Conservation (phyloP, 2,888 invertebrate genomes). For the Ormia ochracea region DNA sequence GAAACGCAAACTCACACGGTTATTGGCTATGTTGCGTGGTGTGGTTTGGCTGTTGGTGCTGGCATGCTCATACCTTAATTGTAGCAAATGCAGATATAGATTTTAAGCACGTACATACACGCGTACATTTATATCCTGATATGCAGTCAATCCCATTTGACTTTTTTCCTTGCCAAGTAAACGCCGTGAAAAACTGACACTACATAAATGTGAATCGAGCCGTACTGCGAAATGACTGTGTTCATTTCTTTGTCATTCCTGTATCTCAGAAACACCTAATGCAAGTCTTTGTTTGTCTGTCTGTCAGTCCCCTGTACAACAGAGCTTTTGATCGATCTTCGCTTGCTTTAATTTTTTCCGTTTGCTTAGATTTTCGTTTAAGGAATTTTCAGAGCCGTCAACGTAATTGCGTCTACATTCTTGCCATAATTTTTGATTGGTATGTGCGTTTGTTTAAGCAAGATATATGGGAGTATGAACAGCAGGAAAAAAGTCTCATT, state of each 20-base stretch:
- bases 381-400: constrained; percentile 52
- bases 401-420: constrained; percentile 60
- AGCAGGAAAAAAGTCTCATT: constrained; percentile 11
- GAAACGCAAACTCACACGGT: too few relatives aligned
- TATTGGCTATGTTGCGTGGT: background rate
- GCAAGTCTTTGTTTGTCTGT: background rate
- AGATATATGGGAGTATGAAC: background rate
- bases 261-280: constrained; percentile 1
- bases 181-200: constrained; percentile 48
- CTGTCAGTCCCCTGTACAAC: background rate
- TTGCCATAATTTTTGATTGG: constrained; percentile 51
- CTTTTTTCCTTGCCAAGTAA: constrained; percentile 13
- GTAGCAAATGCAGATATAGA: constrained; percentile 30
- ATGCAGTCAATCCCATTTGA: constrained; percentile 52
- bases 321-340: constrained; percentile 44
- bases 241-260: constrained; percentile 31
- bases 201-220: constrained; percentile 39
- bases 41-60: constrained; percentile 18
- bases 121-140: constrained; percentile 32
- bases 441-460: constrained; percentile 33
- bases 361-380: constrained; percentile 47
- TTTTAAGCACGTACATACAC: background rate
- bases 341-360: constrained; percentile 27
- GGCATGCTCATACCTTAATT: constrained; percentile 28
- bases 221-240: background rate